A percentile compares a stretch with the other conserved stretches of the same genome.
Evolutionary conservation across 1,140 invertebrate genomes (phyloP).

Genomic region (Adoxophyes honmai): DNA sequence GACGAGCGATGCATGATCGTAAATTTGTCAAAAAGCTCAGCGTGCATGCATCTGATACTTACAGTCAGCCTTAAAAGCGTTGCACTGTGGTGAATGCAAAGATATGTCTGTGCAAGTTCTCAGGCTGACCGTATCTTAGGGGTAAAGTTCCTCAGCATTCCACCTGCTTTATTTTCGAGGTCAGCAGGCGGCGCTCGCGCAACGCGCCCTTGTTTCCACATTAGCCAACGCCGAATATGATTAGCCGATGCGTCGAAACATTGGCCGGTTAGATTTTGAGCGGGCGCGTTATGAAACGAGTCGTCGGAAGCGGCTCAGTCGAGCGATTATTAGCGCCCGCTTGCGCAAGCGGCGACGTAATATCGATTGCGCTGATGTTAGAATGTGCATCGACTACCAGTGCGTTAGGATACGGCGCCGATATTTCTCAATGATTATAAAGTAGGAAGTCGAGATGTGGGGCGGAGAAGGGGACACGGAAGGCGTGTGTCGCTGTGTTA

Average conservation of each 20-base stretch:
- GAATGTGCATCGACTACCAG: slow-evolving; percentile 12
- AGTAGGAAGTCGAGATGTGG: neutral
- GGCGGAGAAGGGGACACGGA: neutral
- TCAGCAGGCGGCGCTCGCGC: neutral
- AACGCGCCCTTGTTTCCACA: neutral
- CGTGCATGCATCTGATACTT: too few relatives aligned
- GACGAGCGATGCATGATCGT: too few relatives aligned
- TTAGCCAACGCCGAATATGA: slow-evolving; percentile 9
- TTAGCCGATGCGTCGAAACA: slow-evolving; percentile 10
- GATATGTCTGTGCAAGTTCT: too few relatives aligned
- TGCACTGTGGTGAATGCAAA: too few relatives aligned
- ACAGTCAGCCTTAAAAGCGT: too few relatives aligned
- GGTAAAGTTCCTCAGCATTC: too few relatives aligned
- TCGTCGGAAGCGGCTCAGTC: slow-evolving; percentile 4
- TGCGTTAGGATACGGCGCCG: neutral
- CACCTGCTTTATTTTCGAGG: too few relatives aligned
- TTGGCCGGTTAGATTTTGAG: slow-evolving; percentile 8
- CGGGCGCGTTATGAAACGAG: slow-evolving; percentile 8
- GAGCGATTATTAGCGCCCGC: slow-evolving; percentile 4
- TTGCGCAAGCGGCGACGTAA: slow-evolving; percentile 14
- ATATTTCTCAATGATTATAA: neutral
- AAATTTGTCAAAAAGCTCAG: too few relatives aligned
- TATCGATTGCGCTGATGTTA: slow-evolving; percentile 11
- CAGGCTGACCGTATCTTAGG: too few relatives aligned
- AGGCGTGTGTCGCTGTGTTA: neutral